Base-by-base conservation (phyloP, 2,113 vertebrate genomes). In the Oxygymnocypris stewartii region DNA sequence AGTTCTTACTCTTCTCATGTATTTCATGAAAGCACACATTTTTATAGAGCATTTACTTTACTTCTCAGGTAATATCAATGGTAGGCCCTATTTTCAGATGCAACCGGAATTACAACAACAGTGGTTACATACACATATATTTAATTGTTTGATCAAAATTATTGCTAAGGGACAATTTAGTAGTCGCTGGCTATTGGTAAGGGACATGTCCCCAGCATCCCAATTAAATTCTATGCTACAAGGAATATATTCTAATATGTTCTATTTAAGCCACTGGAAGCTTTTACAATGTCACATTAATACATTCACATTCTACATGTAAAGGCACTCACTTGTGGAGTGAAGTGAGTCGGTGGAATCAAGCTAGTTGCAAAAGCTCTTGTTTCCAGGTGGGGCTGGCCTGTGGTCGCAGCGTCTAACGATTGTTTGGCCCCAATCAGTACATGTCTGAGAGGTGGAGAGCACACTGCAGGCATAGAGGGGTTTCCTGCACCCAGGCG, bases 361-460 rank as follows among this genome's bases (percentile, higher is more conserved):
- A 37, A 18, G n/a, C 20, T 47, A 40, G 61, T 23, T 14, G 40
- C 20, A 28, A n/a, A 44, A 49, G 31, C n/a, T 16, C 31, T 18
- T 31, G 28, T 84, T 80, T 88, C 85, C 85, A 84, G 85, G 81
- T 81, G 88, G 75, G 67, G 57, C 37, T 86, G 44, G 69, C 57
- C 65, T 79, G 81, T 75, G 88, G 31, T 57, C 76, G 7, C 18
- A 20, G 23, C 40, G 4, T 83, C 16, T 79, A 79, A 49, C 18
- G 20, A 31, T 67, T 79, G 65, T 86, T 86, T 79, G 69, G 7
- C 13, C 73, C 35, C 20, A 12, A 12, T 31, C 79, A 57, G 61
- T n/a, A 16, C 2, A 11, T 63, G 49, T 84, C 57, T 81, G 82
- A 61, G 57, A 78, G 28, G 40, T 49, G 63, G 84, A 12, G n/a